Evolutionary conservation across 1,140 invertebrate genomes (phyloP).

Genomic region (Meloidogyne floridensis): DNA sequence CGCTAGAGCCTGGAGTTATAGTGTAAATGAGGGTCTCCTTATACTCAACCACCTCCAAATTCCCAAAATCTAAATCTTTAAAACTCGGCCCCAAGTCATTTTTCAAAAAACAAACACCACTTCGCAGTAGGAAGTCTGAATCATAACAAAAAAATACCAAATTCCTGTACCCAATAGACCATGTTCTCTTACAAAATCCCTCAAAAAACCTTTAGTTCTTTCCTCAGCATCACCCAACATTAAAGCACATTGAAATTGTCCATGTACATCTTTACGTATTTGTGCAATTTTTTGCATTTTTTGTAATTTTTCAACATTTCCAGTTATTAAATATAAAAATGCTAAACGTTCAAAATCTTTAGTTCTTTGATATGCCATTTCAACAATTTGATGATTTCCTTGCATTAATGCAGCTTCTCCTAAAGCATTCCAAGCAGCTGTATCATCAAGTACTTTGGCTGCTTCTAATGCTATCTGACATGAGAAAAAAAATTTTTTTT

Average conservation of each 20-base stretch:
- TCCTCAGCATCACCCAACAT: slow-evolving; percentile 88
- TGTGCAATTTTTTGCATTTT: slow-evolving; percentile 99
- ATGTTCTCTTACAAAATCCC: no score
- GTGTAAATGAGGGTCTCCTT: no score
- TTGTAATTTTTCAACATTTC: slow-evolving; percentile 92
- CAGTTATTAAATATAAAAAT: slow-evolving; percentile 96
- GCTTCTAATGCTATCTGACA: slow-evolving; percentile 79
- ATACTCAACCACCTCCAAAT: no score
- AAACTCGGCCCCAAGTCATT: no score
- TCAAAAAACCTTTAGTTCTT: slow-evolving; percentile 76
- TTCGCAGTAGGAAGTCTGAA: no score
- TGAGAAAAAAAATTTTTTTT: slow-evolving; percentile 12
- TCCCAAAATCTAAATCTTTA: no score
- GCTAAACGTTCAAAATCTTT: slow-evolving; percentile 99
- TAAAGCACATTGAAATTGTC: slow-evolving; percentile 92
- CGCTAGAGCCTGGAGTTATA: no score
- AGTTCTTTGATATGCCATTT: slow-evolving; percentile 98
- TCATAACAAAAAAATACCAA: no score
- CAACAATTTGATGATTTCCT: slow-evolving; percentile 74
- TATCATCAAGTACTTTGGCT: slow-evolving; percentile 88
- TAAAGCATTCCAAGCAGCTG: slow-evolving; percentile 91
- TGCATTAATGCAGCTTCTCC: slow-evolving; percentile 87
- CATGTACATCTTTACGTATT: slow-evolving; percentile 89
- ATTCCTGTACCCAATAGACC: no score
- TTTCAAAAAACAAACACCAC: no score